Evolutionary conservation across 1,140 invertebrate genomes (phyloP).

Genomic region (Macrobrachium rosenbergii): DNA sequence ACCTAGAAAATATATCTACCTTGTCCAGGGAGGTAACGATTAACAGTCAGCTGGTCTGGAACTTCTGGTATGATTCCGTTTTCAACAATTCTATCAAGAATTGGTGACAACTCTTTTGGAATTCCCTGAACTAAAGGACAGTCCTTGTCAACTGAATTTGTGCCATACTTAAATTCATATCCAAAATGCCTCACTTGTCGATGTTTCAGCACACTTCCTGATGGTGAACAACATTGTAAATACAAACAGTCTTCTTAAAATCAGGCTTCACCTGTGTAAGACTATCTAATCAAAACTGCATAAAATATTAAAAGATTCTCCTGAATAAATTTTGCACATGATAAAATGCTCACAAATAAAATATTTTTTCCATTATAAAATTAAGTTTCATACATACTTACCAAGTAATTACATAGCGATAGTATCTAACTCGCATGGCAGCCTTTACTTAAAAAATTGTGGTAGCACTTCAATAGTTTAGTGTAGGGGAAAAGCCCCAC

Average conservation of each 20-base stretch:
- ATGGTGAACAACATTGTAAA: not conserved
- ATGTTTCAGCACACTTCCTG: conserved; percentile 80
- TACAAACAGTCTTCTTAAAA: not conserved
- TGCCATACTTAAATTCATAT: conserved; percentile 92
- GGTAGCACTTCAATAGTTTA: too few species aligned
- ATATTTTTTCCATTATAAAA: too few species aligned
- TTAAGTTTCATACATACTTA: too few species aligned
- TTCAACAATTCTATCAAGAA: conserved; percentile 77
- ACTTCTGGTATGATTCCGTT: conserved; percentile 69
- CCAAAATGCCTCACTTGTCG: conserved; percentile 93
- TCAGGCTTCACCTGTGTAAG: too few species aligned
- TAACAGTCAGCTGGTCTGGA: conserved; percentile 94
- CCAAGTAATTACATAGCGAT: too few species aligned
- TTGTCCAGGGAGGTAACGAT: conserved; percentile 92
- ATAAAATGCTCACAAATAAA: not conserved
- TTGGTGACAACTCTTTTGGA: conserved; percentile 78
- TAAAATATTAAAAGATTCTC: too few species aligned
- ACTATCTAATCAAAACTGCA: too few species aligned
- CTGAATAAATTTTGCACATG: too few species aligned
- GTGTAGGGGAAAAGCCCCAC: too few species aligned
- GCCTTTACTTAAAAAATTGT: too few species aligned
- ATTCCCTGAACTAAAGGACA: conserved; percentile 79
- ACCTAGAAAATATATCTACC: conserved; percentile 73
- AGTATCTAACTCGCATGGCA: too few species aligned
- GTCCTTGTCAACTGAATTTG: conserved; percentile 86